phyloP scores from a whole-genome alignment of 2,113 vertebrate genomes.

The Romanogobio albipinnatus region DNA sequence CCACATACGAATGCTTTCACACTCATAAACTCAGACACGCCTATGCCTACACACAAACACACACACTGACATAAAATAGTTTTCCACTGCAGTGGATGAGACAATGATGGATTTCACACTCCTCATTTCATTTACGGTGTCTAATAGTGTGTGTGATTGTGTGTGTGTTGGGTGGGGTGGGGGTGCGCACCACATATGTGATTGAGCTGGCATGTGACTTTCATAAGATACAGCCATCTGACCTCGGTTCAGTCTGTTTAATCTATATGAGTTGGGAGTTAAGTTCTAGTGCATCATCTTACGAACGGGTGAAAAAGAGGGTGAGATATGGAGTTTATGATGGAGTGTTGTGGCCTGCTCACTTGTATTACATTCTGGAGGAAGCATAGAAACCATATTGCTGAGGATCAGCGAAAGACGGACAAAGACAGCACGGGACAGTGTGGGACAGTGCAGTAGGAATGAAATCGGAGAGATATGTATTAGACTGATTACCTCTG shows the following conservation, averaged over 20 bases:
- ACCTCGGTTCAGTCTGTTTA: conserved; percentile 50
- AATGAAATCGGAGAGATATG: neutral
- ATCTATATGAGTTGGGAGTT: conserved; percentile 8
- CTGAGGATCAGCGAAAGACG: neutral
- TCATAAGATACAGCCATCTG: conserved; percentile 17
- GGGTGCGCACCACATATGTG: neutral
- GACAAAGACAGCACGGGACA: neutral
- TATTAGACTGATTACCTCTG: neutral
- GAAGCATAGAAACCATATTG: neutral
- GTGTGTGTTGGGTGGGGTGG: neutral
- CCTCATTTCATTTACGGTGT: neutral
- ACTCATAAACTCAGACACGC: conserved; percentile 1
- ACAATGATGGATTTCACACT: conserved; percentile 44
- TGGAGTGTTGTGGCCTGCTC: neutral
- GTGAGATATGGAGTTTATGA: conserved; percentile 14
- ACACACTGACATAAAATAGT: neutral
- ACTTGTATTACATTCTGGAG: conserved; percentile 15
- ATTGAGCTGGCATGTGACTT: conserved; percentile 10
- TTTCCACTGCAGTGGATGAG: conserved; percentile 13
- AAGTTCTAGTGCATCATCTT: conserved; percentile 9
- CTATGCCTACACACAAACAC: neutral
- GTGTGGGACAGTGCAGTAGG: neutral
- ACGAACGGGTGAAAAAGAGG: neutral
- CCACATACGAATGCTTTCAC: conserved; percentile 1
- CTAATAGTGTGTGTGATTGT: conserved; percentile 14